phyloP scores from a whole-genome alignment of 2,797 vertebrate species.

The Hemitrygon akajei region DNA sequence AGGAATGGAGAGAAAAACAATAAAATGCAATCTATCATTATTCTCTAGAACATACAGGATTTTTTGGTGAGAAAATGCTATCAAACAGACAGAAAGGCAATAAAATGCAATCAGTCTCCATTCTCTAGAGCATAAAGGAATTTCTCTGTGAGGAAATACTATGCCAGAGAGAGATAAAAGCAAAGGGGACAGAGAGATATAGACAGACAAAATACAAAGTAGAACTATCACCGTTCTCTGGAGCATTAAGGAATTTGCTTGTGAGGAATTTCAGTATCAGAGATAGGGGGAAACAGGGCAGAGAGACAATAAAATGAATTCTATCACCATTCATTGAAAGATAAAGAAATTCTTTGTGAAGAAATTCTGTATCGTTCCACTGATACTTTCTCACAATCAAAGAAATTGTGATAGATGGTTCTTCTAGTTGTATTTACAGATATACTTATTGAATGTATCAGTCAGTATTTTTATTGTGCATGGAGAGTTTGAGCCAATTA shows the following conservation, averaged over 20 bases:
- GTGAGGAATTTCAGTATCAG: neutral
- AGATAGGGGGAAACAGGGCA: neutral
- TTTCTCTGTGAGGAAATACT: no score
- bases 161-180: neutral
- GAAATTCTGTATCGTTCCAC: neutral
- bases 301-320: neutral
- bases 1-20: neutral
- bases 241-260: slow-evolving; percentile 12
- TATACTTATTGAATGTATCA: neutral
- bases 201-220: neutral
- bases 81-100: neutral
- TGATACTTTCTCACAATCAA: neutral
- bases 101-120: neutral
- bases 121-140: slow-evolving; percentile 15
- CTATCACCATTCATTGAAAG: neutral
- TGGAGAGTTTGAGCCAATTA: neutral
- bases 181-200: no score
- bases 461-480: neutral
- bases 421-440: neutral
- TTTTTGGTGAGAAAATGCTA: neutral
- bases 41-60: neutral
- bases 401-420: neutral
- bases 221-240: neutral
- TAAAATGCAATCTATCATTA: neutral
- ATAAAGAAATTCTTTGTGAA: neutral